Percentiles rank a stretch among this genome's conserved stretches.
Evolutionary conservation across 2,113 vertebrate genomes (phyloP).

Genomic region (Sigmodon hispidus): DNA sequence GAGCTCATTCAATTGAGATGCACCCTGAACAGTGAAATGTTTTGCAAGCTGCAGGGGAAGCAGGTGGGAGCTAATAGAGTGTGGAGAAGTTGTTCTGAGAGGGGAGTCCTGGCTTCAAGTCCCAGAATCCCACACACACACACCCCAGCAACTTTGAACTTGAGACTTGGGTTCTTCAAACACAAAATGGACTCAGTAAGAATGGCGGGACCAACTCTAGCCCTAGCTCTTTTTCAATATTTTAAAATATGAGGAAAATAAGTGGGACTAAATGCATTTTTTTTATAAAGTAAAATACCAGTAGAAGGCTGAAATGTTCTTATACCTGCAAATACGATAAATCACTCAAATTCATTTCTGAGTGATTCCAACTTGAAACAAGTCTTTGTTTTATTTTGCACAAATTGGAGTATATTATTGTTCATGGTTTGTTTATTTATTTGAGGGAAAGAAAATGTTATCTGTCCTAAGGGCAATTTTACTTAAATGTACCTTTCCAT

Average conservation of each 20-base stretch:
- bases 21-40: slow-evolving; percentile 22
- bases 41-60: not conserved
- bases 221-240: not conserved
- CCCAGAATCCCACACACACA: not conserved
- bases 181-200: not conserved
- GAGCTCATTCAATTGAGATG: slow-evolving; percentile 38
- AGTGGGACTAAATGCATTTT: not conserved
- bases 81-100: not conserved
- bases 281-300: not conserved
- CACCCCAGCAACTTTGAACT: not conserved
- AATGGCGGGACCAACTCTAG: not conserved
- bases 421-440: slow-evolving; percentile 16
- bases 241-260: not conserved
- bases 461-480: slow-evolving; percentile 54
- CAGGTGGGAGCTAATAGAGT: not conserved
- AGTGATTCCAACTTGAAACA: slow-evolving; percentile 32
- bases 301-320: not conserved
- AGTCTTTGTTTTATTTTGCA: slow-evolving; percentile 54
- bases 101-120: not conserved
- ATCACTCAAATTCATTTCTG: slow-evolving; percentile 41
- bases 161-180: not conserved
- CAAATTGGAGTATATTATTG: slow-evolving; percentile 41
- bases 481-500: slow-evolving; percentile 42
- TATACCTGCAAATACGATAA: not conserved
- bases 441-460: not conserved